phyloP scores from a whole-genome alignment of 2,888 invertebrate genomes.

The Argyresthia goedartella region DNA sequence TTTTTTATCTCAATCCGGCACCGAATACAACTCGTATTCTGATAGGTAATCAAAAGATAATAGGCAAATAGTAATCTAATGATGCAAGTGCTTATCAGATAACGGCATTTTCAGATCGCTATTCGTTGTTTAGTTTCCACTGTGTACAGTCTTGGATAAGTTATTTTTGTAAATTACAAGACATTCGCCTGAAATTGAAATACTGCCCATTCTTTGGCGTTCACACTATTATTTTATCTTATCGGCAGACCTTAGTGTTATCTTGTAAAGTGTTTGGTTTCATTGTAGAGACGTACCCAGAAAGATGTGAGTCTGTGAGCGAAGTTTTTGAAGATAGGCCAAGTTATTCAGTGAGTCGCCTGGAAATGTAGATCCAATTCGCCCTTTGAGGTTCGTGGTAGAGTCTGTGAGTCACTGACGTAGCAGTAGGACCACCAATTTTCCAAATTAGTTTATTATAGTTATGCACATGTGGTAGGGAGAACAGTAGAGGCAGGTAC shows the following conservation, averaged over 20 bases:
- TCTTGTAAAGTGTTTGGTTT: background rate
- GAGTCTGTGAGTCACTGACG: too few relatives aligned
- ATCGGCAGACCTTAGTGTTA: background rate
- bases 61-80: conserved; percentile 26
- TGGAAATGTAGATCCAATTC: background rate
- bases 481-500: too few relatives aligned
- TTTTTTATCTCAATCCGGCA: too few relatives aligned
- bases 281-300: background rate
- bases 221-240: background rate
- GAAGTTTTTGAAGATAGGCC: background rate
- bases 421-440: too few relatives aligned
- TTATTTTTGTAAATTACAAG: too few relatives aligned
- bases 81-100: conserved; percentile 9
- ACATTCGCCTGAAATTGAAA: too few relatives aligned
- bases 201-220: too few relatives aligned
- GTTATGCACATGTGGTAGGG: too few relatives aligned
- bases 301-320: background rate
- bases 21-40: too few relatives aligned
- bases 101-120: background rate
- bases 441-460: too few relatives aligned
- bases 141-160: background rate
- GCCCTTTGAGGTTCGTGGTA: background rate
- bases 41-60: conserved; percentile 16
- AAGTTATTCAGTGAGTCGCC: background rate
- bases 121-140: background rate